phyloP scores from a whole-genome alignment of 2,888 invertebrate genomes.

The Corythucha ciliata region DNA sequence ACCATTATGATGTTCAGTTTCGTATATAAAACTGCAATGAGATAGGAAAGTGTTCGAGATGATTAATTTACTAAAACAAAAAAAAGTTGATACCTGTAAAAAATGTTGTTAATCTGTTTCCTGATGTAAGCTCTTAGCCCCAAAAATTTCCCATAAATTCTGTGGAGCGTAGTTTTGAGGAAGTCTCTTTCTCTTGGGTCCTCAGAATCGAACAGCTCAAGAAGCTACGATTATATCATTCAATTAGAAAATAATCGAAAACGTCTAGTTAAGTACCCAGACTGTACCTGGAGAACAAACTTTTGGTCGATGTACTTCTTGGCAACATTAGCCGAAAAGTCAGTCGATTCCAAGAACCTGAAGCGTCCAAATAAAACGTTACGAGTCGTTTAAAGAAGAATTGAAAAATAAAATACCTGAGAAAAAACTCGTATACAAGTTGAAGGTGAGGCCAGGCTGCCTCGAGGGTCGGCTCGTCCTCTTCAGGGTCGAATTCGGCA shows the following conservation, averaged over 20 bases:
- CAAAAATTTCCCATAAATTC: conserved; percentile 96
- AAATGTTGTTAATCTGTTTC: conserved; percentile 99
- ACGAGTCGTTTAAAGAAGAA: no score
- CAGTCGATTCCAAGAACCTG: conserved; percentile 63
- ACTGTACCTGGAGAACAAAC: conserved; percentile 23
- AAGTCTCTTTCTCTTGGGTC: conserved; percentile 95
- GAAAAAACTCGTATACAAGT: conserved; percentile 54
- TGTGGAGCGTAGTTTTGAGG: conserved; percentile 93
- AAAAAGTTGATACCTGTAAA: conserved; percentile 41
- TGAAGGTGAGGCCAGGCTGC: conserved; percentile 91
- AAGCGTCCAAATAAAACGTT: background rate
- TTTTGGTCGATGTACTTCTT: conserved; percentile 76
- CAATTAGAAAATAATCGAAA: no score
- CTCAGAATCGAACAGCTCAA: conserved; percentile 94
- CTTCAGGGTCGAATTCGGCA: conserved; percentile 80
- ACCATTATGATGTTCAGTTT: conserved; percentile 97
- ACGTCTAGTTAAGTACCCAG: no score
- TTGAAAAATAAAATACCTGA: no score
- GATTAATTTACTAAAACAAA: background rate
- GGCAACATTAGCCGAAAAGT: conserved; percentile 85
- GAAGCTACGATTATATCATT: no score
- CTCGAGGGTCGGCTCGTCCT: conserved; percentile 91
- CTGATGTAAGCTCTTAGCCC: conserved; percentile 96
- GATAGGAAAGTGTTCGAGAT: background rate
- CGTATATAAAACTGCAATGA: conserved; percentile 92